Conservation (phyloP, 23 tunicate genomes). For the Halocynthia aurantium region DNA sequence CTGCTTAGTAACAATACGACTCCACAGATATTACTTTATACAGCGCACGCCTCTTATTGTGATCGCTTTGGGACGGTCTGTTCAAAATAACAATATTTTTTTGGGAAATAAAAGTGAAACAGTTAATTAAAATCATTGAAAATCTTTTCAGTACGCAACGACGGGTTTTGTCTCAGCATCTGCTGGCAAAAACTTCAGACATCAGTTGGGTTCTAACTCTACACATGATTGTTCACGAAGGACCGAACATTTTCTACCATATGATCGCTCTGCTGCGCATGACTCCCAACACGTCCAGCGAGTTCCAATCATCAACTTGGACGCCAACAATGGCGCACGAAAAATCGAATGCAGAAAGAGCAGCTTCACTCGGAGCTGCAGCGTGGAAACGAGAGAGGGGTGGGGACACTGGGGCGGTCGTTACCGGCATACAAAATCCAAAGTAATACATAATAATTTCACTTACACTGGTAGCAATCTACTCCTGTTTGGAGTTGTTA, state of each 20-base stretch:
- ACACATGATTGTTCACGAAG: slow-evolving; percentile 45
- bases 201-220: slow-evolving; percentile 48
- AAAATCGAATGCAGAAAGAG: slow-evolving; percentile 14
- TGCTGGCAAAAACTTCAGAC: slow-evolving; percentile 65
- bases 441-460: slow-evolving; percentile 6
- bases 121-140: too few relatives aligned
- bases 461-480: too few relatives aligned
- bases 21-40: too few relatives aligned
- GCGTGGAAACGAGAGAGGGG: slow-evolving; percentile 83
- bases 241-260: slow-evolving; percentile 45
- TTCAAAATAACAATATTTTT: too few relatives aligned
- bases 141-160: slow-evolving; percentile 44
- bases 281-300: slow-evolving; percentile 19
- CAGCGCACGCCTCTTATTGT: too few relatives aligned
- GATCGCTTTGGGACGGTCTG: too few relatives aligned
- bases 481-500: too few relatives aligned
- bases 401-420: slow-evolving; percentile 17
- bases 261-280: slow-evolving; percentile 28
- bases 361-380: slow-evolving; percentile 51
- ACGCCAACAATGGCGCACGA: slow-evolving; percentile 6
- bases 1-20: too few relatives aligned
- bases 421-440: not conserved
- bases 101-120: too few relatives aligned
- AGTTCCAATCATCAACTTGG: slow-evolving; percentile 33
- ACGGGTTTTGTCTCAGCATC: slow-evolving; percentile 67